These are phyloP conservation scores for Cottoperca gobio DNA, from an alignment of 2,797 vertebrate species.

Conservation along the genomic window DNA sequence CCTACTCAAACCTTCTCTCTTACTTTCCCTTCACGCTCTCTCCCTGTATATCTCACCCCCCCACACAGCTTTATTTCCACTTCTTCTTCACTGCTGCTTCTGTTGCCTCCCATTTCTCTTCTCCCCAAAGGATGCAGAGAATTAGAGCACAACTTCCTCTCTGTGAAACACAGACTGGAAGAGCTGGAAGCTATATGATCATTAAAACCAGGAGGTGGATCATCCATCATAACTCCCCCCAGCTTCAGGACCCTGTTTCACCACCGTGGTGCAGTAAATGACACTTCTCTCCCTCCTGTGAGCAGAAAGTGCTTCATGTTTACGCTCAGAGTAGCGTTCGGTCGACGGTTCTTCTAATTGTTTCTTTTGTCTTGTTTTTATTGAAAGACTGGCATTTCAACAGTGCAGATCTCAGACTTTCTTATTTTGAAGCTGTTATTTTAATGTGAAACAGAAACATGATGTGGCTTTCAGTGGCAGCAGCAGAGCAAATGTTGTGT, in stretches of 20 bases:
- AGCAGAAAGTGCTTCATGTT: neutral
- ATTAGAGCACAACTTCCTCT: constrained; percentile 39
- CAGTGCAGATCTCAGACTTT: neutral
- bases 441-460: too few relatives aligned
- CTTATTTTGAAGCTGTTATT: too few relatives aligned
- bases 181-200: constrained; percentile 20
- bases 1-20: neutral
- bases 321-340: neutral
- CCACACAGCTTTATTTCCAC: too few relatives aligned
- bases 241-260: constrained; percentile 18
- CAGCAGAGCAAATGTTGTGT: too few relatives aligned
- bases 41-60: neutral
- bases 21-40: neutral
- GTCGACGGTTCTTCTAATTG: neutral
- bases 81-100: neutral
- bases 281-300: neutral
- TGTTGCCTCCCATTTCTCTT: constrained; percentile 2
- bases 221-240: constrained; percentile 45
- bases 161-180: neutral
- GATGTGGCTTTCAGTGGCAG: too few relatives aligned
- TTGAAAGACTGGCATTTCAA: neutral
- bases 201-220: constrained; percentile 43
- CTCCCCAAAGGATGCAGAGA: constrained; percentile 38
- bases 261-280: neutral
- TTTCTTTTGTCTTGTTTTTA: neutral